Conservation (phyloP, 1,140 invertebrate species). For the Drosophila kikkawai region DNA sequence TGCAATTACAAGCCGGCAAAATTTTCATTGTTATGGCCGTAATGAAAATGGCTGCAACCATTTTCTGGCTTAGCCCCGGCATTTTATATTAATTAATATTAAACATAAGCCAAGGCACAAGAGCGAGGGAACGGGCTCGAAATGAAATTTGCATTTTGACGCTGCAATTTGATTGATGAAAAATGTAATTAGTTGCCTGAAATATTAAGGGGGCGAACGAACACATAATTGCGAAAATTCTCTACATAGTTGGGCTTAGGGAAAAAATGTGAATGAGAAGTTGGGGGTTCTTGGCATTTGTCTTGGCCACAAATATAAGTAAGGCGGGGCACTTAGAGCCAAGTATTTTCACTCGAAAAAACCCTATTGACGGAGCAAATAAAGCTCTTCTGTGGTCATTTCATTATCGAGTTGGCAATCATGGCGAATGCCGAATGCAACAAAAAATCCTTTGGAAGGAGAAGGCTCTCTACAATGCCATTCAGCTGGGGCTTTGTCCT, state of each 20-base stretch:
- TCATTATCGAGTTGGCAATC: slow-evolving; percentile 57
- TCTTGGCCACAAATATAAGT: neutral
- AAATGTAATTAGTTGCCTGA: slow-evolving; percentile 63
- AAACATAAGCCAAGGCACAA: slow-evolving; percentile 47
- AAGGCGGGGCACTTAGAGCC: slow-evolving; percentile 22
- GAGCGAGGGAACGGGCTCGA: neutral
- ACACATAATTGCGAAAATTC: slow-evolving; percentile 24
- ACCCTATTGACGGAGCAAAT: slow-evolving; percentile 13
- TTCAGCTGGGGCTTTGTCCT: slow-evolving; percentile 38
- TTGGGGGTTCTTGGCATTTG: neutral
- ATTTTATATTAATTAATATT: slow-evolving; percentile 83
- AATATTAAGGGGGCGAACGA: slow-evolving; percentile 15
- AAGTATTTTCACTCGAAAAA: slow-evolving; percentile 10
- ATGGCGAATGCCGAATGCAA: slow-evolving; percentile 48
- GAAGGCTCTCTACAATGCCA: slow-evolving; percentile 21
- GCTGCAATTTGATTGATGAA: slow-evolving; percentile 77
- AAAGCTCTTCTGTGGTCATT: slow-evolving; percentile 48
- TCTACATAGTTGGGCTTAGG: neutral
- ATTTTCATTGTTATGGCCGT: slow-evolving; percentile 74
- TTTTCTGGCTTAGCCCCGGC: slow-evolving; percentile 63
- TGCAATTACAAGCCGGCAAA: slow-evolving; percentile 69
- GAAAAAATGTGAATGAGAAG: slow-evolving; percentile 16
- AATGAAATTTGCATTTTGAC: slow-evolving; percentile 69
- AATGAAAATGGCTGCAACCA: slow-evolving; percentile 74
- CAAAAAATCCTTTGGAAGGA: slow-evolving; percentile 28